Conservation (phyloP, 1,140 invertebrate species). For the Pseudomyrmex cubaensis region DNA sequence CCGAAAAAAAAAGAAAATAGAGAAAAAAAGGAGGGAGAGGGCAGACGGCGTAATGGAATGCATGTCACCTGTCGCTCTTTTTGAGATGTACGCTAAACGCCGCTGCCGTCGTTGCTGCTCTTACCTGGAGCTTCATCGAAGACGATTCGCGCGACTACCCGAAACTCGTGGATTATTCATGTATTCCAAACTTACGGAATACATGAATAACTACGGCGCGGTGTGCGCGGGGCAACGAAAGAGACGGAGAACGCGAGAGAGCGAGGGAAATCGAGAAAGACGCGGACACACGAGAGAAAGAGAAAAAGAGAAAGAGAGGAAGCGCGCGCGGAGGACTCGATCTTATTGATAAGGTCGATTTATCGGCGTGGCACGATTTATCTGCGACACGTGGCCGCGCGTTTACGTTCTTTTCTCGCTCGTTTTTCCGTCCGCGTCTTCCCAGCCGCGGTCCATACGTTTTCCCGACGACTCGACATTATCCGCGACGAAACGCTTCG, state of each 20-base stretch:
- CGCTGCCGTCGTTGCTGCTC: conserved; percentile 26
- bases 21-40: background rate
- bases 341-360: conserved; percentile 74
- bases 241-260: background rate
- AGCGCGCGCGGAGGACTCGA: conserved; percentile 18
- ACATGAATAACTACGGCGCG: conserved; percentile 69
- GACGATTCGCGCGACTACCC: conserved; percentile 55
- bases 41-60: conserved; percentile 36
- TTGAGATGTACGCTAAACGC: conserved; percentile 56
- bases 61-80: conserved; percentile 52
- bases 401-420: conserved; percentile 42
- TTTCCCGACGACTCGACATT: conserved; percentile 47
- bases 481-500: conserved; percentile 59
- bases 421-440: conserved; percentile 20
- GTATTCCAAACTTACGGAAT: conserved; percentile 74
- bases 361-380: conserved; percentile 66
- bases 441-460: conserved; percentile 41
- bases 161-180: conserved; percentile 66
- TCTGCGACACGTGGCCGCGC: conserved; percentile 67
- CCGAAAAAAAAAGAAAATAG: background rate
- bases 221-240: background rate
- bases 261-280: background rate
- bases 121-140: conserved; percentile 62
- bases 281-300: background rate
- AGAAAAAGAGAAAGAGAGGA: conserved; percentile 1